phyloP scores from a whole-genome alignment of 1,140 invertebrate species.

The Conus ventricosus region DNA sequence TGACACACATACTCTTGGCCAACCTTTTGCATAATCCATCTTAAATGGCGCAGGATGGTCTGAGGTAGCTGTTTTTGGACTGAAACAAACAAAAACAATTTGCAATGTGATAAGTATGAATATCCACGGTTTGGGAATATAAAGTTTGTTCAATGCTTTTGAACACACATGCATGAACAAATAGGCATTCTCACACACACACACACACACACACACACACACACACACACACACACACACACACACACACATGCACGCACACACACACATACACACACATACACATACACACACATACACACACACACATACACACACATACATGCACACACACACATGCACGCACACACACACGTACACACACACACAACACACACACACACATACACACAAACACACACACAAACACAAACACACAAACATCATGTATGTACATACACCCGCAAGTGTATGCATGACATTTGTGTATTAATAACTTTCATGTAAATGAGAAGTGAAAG shows the following conservation, averaged over 20 bases:
- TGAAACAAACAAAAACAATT: constrained; percentile 46
- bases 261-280: not conserved
- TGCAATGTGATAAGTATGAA: not conserved
- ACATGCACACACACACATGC: too few relatives aligned
- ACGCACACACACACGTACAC: too few relatives aligned
- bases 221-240: not conserved
- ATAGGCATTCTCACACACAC: not conserved
- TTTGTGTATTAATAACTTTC: too few relatives aligned
- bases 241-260: not conserved
- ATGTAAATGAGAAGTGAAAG: too few relatives aligned
- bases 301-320: too few relatives aligned
- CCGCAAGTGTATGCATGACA: too few relatives aligned
- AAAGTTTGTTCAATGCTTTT: not conserved
- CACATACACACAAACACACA: too few relatives aligned
- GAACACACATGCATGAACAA: not conserved
- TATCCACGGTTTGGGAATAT: not conserved
- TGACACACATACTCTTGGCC: not conserved
- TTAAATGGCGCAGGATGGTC: constrained; percentile 86
- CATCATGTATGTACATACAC: too few relatives aligned
- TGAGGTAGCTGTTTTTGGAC: constrained; percentile 78
- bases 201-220: not conserved
- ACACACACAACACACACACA: too few relatives aligned
- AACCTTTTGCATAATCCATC: constrained; percentile 96
- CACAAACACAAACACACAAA: too few relatives aligned
- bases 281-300: not conserved